phyloP scores from a whole-genome alignment of 1,140 invertebrate species.

The Copidosoma floridanum region DNA sequence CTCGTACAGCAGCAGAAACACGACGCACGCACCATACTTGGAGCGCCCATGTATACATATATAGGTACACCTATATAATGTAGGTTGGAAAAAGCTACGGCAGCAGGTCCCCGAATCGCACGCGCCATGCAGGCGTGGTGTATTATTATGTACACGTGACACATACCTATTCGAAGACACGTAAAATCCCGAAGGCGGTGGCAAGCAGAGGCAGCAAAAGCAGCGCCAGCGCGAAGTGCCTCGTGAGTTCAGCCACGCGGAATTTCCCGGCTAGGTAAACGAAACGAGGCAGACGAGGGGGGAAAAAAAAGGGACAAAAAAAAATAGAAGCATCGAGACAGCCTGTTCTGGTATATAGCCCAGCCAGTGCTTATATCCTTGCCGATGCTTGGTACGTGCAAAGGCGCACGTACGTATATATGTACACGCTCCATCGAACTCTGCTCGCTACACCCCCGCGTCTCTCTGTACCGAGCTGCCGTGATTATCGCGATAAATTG shows the following conservation, averaged over 20 bases:
- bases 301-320: neutral
- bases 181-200: neutral
- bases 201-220: neutral
- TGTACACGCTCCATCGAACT: no score
- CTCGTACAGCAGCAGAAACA: no score
- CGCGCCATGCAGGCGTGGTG: no score
- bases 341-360: neutral
- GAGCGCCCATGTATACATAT: neutral
- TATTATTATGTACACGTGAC: no score
- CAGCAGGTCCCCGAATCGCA: neutral
- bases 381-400: no score
- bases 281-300: neutral
- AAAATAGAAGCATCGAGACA: neutral
- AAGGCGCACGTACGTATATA: no score
- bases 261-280: slow-evolving; percentile 2
- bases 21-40: no score
- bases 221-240: neutral
- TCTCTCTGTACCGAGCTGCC: no score
- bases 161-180: no score
- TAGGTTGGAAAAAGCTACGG: slow-evolving; percentile 1
- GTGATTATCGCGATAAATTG: no score
- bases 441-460: no score
- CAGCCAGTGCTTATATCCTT: neutral
- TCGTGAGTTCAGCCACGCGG: slow-evolving; percentile 4
- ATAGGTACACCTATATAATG: neutral